Conservation (phyloP, 2,797 vertebrate genomes). For the Alcedo quadribrachys region DNA sequence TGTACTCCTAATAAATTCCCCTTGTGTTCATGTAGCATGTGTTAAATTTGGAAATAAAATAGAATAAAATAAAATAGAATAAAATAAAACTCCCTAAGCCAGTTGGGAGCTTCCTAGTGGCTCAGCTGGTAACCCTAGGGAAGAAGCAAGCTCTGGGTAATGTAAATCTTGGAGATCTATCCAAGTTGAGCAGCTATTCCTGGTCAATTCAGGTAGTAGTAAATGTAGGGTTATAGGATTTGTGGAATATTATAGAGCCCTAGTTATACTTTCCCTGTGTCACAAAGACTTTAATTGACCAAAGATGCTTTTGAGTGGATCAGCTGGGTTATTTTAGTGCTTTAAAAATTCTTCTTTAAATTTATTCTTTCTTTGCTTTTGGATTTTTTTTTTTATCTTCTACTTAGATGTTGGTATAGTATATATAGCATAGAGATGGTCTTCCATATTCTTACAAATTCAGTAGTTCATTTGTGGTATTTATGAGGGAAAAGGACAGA, state of each 20-base stretch:
- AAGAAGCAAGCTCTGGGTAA: neutral
- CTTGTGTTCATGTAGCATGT: neutral
- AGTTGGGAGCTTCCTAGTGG: neutral
- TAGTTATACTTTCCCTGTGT: neutral
- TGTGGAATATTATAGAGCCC: neutral
- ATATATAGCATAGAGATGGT: neutral
- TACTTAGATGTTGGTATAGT: neutral
- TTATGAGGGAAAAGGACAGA: neutral
- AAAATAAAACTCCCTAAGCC: neutral
- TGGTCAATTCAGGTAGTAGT: rapidly evolving
- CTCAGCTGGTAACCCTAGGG: neutral
- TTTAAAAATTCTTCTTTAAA: neutral
- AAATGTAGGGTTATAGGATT: neutral
- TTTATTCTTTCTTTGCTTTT: neutral
- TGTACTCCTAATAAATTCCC: neutral
- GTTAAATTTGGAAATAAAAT: neutral
- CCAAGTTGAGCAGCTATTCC: rapidly evolving
- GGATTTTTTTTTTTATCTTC: neutral
- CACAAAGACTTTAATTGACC: neutral
- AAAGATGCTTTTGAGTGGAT: neutral
- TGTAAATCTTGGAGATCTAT: neutral
- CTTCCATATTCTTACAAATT: neutral
- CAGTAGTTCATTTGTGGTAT: neutral
- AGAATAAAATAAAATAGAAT: neutral
- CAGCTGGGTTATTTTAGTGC: neutral